phyloP scores from a whole-genome alignment of 37 sponge, comb jelly and placozoan genomes.

The Oopsacas minuta region DNA sequence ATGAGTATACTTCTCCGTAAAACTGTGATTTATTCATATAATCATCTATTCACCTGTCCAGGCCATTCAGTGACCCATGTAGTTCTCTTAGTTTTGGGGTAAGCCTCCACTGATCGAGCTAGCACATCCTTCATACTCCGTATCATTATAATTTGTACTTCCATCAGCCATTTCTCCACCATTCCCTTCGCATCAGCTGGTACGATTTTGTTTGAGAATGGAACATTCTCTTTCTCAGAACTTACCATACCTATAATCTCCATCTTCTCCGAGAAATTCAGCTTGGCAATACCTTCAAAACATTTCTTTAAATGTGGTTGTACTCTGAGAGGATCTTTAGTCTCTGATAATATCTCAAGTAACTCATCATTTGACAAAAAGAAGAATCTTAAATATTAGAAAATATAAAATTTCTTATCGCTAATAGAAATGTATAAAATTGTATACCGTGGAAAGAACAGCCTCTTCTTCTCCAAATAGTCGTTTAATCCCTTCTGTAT shows the following conservation, averaged over 20 bases:
- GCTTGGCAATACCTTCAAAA: constrained; percentile 85
- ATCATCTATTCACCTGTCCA: constrained; percentile 57
- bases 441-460: constrained; percentile 77
- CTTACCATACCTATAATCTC: constrained; percentile 84
- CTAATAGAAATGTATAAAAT: not conserved
- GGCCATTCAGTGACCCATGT: constrained; percentile 95
- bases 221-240: constrained; percentile 81
- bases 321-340: constrained; percentile 83
- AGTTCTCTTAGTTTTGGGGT: constrained; percentile 39
- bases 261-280: constrained; percentile 82
- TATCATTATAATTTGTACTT: constrained; percentile 81
- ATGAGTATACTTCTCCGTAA: not conserved
- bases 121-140: constrained; percentile 68
- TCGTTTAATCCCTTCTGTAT: constrained; percentile 95
- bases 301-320: constrained; percentile 96
- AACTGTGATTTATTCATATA: not conserved
- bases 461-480: constrained; percentile 95
- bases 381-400: constrained; percentile 47
- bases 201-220: constrained; percentile 61
- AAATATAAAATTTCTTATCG: too few relatives aligned
- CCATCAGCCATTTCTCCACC: constrained; percentile 98
- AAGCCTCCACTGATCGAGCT: constrained; percentile 55
- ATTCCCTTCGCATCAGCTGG: constrained; percentile 97
- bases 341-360: constrained; percentile 87
- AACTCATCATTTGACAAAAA: constrained; percentile 92